These are phyloP conservation scores for Rhinolophus sinicus DNA, from an alignment of 2,113 vertebrate species.

Conservation along the genomic window DNA sequence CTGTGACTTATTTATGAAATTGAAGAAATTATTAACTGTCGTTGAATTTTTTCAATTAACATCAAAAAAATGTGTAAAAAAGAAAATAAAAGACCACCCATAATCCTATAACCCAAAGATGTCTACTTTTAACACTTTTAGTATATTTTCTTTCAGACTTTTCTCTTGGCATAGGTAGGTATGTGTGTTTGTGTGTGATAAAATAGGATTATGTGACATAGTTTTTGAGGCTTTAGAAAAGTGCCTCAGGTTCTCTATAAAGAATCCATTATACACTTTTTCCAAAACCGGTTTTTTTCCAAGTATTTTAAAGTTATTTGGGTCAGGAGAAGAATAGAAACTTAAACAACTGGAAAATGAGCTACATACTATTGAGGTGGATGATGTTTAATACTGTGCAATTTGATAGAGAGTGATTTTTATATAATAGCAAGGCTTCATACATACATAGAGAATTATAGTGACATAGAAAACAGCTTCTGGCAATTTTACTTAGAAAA, in stretches of 20 bases:
- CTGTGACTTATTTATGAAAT: not conserved
- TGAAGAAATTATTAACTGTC: not conserved
- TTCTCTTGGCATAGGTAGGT: not conserved
- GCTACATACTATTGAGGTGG: not conserved
- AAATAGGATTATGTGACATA: not conserved
- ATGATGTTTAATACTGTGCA: constrained; percentile 35
- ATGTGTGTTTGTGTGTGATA: not conserved
- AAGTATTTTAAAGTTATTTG: constrained; percentile 36
- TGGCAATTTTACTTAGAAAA: not conserved
- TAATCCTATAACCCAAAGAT: not conserved
- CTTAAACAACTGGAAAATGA: constrained; percentile 41
- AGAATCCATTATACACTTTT: not conserved
- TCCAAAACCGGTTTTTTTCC: not conserved
- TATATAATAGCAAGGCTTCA: not conserved
- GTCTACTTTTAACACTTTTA: not conserved
- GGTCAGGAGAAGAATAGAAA: constrained; percentile 9
- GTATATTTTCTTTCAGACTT: not conserved
- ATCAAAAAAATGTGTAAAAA: not conserved
- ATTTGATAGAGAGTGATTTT: constrained; percentile 17
- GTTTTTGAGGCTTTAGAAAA: constrained; percentile 34
- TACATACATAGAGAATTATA: not conserved
- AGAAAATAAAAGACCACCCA: not conserved
- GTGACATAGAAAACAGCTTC: constrained; percentile 6
- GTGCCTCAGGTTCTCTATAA: not conserved
- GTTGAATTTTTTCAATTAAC: no score